Percentiles rank a stretch among this genome's conserved stretches.
Evolutionary conservation across 1,140 invertebrate species (phyloP).

Genomic region (Dreissena rostriformis): DNA sequence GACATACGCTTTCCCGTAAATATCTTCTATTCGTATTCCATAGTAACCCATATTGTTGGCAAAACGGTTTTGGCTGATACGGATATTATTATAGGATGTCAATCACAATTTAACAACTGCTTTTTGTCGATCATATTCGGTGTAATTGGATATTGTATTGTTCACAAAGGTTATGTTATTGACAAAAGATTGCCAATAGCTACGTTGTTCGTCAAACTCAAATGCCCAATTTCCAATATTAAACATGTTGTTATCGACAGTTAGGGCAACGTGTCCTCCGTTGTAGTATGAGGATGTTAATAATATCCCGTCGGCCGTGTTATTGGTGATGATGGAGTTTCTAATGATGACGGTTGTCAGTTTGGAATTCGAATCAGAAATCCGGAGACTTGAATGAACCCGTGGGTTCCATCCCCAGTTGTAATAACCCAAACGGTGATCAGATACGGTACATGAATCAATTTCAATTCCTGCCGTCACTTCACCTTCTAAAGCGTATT

Average conservation of each 20-base stretch:
- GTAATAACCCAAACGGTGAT: no score
- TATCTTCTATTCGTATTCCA: neutral
- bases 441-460: no score
- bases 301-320: neutral
- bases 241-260: conserved; percentile 2
- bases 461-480: no score
- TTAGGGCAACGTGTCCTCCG: neutral
- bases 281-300: neutral
- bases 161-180: neutral
- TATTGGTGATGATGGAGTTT: neutral
- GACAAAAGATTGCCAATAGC: neutral
- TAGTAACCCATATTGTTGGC: neutral
- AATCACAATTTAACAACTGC: neutral
- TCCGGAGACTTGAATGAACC: neutral
- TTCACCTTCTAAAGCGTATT: no score
- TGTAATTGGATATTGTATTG: neutral
- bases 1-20: neutral
- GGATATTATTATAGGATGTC: neutral
- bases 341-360: conserved; percentile 2
- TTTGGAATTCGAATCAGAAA: neutral
- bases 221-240: neutral
- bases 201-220: neutral
- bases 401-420: no score
- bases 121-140: neutral
- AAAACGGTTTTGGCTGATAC: neutral